phyloP scores from a whole-genome alignment of 2,113 vertebrate genomes.

The Noctilio leporinus region DNA sequence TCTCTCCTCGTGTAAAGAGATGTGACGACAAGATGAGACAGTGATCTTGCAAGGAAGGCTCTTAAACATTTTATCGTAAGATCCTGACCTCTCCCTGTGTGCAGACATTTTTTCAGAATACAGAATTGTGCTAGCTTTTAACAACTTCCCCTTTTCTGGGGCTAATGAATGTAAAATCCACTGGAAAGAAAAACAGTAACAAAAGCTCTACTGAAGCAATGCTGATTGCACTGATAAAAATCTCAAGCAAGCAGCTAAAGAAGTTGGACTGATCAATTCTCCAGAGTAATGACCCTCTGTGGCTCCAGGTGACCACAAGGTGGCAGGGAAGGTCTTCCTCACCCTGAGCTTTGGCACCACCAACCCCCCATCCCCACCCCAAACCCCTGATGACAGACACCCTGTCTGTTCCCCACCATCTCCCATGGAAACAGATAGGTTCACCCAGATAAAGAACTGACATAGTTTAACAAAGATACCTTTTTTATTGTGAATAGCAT shows the following conservation, averaged over 20 bases:
- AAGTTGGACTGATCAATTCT: not conserved
- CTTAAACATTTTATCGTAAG: not conserved
- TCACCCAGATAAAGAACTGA: not conserved
- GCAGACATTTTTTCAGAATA: not conserved
- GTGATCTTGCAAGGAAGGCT: not conserved
- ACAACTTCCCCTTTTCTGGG: not conserved
- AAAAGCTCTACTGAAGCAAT: not conserved
- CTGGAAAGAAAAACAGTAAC: not conserved
- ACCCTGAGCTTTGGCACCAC: not conserved
- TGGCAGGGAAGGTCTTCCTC: constrained; percentile 51
- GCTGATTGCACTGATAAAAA: not conserved
- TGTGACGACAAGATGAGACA: not conserved
- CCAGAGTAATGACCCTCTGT: not conserved
- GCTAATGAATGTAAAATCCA: constrained; percentile 25
- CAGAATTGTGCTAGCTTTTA: not conserved
- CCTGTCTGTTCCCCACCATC: not conserved
- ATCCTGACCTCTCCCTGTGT: constrained; percentile 2
- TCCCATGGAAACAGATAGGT: not conserved
- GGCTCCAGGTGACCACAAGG: constrained; percentile 62
- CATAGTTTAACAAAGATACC: not conserved
- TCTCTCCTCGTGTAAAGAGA: not conserved
- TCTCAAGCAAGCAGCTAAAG: not conserved
- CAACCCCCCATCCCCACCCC: not conserved
- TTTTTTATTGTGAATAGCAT: not conserved
- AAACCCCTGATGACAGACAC: not conserved